phyloP scores from a whole-genome alignment of 2,113 vertebrate genomes.

The Notarius lentiginosus region DNA sequence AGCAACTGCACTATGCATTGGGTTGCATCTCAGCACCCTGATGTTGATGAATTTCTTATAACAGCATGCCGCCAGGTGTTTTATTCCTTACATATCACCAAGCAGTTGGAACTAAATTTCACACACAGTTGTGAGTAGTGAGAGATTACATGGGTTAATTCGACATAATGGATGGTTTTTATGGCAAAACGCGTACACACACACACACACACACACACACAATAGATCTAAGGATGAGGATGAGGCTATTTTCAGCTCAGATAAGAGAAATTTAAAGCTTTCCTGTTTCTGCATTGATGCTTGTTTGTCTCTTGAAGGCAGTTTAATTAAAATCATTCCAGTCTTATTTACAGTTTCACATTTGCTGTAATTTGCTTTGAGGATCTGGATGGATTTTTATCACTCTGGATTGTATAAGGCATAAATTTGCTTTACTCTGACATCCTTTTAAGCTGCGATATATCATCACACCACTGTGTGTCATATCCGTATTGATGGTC shows the following conservation, averaged over 20 bases:
- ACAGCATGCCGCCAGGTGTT: neutral
- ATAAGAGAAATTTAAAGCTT: neutral
- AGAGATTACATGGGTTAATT: neutral
- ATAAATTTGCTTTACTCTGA: neutral
- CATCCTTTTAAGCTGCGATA: conserved; percentile 16
- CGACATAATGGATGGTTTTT: neutral
- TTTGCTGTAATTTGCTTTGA: conserved; percentile 24
- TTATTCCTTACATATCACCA: neutral
- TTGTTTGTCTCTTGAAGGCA: conserved; percentile 1
- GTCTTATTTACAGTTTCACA: conserved; percentile 27
- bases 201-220: neutral
- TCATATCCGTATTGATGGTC: neutral
- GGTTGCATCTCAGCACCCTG: neutral
- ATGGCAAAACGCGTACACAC: neutral
- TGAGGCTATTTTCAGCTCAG: neutral
- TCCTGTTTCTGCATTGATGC: neutral
- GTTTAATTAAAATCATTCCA: conserved; percentile 20
- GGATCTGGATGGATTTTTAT: conserved; percentile 1
- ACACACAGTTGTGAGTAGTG: neutral
- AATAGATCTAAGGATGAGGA: neutral
- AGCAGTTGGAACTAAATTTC: neutral
- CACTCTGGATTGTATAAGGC: neutral
- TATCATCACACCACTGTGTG: neutral
- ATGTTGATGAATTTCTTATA: neutral
- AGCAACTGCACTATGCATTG: no score